These are phyloP conservation scores for Sinohyriopsis cumingii DNA, from an alignment of 2,888 invertebrate species.

Conservation along the genomic window DNA sequence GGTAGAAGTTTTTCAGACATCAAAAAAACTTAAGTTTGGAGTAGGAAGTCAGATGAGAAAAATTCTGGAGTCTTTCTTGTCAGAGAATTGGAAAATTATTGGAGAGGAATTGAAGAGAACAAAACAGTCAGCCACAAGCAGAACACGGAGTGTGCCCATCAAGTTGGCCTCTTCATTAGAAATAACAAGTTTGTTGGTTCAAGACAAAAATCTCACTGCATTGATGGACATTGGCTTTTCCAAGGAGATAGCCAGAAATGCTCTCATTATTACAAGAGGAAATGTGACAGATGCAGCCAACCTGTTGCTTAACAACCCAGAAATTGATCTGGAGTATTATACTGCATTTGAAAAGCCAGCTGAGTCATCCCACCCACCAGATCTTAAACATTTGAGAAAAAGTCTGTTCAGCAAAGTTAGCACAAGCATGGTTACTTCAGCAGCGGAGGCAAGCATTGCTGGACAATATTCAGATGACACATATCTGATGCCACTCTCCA, in stretches of 20 bases:
- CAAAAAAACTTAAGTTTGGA: conserved; percentile 58
- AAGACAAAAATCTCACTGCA: conserved; percentile 43
- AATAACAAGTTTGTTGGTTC: conserved; percentile 4
- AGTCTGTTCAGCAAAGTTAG: conserved; percentile 15
- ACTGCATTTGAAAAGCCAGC: not conserved
- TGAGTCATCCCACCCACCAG: conserved; percentile 31
- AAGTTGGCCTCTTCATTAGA: conserved; percentile 3
- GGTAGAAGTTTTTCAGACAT: conserved; percentile 60
- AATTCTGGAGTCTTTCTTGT: conserved; percentile 48
- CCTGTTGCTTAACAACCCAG: conserved; percentile 44
- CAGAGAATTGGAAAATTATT: conserved; percentile 41
- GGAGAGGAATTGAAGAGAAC: conserved; percentile 22
- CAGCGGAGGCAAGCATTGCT: conserved; percentile 18
- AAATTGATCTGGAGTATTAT: conserved; percentile 10
- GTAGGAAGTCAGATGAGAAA: conserved; percentile 59
- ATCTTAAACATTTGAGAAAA: conserved; percentile 29
- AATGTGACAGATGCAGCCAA: conserved; percentile 51
- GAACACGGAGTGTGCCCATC: conserved; percentile 13
- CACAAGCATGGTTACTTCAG: conserved; percentile 17
- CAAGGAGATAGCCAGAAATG: conserved; percentile 48
- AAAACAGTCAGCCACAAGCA: conserved; percentile 14
- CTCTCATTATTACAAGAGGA: conserved; percentile 53
- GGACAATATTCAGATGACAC: conserved; percentile 27
- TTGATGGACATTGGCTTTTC: conserved; percentile 55
- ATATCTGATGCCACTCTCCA: conserved; percentile 44